phyloP scores from a whole-genome alignment of 2,888 invertebrate species.

The Alloplasta piceator region DNA sequence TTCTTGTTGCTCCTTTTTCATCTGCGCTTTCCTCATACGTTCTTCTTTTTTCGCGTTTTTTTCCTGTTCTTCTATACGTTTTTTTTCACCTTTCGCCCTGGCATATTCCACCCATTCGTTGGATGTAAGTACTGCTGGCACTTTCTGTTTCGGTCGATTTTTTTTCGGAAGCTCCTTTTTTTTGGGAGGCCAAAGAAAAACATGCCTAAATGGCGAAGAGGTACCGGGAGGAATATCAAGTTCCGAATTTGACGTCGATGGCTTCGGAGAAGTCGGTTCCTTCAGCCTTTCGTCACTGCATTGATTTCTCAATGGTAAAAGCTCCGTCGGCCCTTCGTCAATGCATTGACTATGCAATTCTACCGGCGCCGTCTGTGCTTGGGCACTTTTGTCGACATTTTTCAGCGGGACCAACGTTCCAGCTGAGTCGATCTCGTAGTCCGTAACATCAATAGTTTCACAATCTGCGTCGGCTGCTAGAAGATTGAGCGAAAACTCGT shows the following conservation, averaged over 20 bases:
- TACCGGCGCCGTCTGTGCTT: slow-evolving; percentile 16
- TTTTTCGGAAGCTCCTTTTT: slow-evolving; percentile 26
- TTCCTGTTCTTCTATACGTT: background rate
- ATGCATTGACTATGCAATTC: slow-evolving; percentile 23
- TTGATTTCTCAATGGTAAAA: background rate
- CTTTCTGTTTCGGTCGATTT: slow-evolving; percentile 49
- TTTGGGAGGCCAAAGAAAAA: slow-evolving; percentile 60
- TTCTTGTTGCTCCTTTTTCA: slow-evolving; percentile 11
- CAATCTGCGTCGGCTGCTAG: too few relatives aligned
- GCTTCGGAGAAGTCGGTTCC: slow-evolving; percentile 4
- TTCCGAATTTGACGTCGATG: slow-evolving; percentile 24
- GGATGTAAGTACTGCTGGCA: slow-evolving; percentile 54
- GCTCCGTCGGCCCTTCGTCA: slow-evolving; percentile 12
- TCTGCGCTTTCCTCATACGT: slow-evolving; percentile 8
- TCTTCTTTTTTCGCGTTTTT: slow-evolving; percentile 2
- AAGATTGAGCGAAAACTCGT: too few relatives aligned
- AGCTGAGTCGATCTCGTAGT: too few relatives aligned
- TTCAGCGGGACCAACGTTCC: too few relatives aligned
- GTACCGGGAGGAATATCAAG: slow-evolving; percentile 40
- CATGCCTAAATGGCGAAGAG: slow-evolving; percentile 63
- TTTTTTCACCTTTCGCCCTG: slow-evolving; percentile 14
- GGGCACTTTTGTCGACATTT: background rate
- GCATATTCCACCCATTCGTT: slow-evolving; percentile 12
- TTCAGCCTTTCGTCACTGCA: slow-evolving; percentile 3
- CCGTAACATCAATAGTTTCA: too few relatives aligned